Conservation (phyloP, 2,113 vertebrate genomes). For the Melanerpes aurifrons region DNA sequence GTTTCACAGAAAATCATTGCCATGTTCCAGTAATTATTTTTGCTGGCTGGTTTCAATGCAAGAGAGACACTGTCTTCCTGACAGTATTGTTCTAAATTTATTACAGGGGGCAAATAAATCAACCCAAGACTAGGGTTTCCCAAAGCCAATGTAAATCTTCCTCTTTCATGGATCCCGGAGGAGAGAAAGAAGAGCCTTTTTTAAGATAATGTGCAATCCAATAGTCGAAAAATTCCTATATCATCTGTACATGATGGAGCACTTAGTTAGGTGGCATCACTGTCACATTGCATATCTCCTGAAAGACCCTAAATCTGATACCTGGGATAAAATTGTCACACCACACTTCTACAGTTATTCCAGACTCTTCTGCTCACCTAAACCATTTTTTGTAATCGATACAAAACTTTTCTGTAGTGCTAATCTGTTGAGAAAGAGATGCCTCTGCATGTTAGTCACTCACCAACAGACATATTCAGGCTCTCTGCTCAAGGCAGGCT, state of each 20-base stretch:
- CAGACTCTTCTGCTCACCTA: neutral
- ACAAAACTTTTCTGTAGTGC: neutral
- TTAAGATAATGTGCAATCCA: neutral
- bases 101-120: neutral
- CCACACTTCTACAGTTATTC: neutral
- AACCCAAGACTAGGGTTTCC: neutral
- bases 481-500: neutral
- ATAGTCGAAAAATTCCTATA: neutral
- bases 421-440: neutral
- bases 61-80: neutral
- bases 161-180: neutral
- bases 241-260: neutral
- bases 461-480: neutral
- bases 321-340: neutral
- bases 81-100: neutral
- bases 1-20: neutral
- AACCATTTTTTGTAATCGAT: neutral
- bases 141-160: neutral
- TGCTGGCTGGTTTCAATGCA: neutral
- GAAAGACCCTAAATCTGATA: neutral
- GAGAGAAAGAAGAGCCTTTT: neutral
- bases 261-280: neutral
- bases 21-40: neutral
- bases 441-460: neutral
- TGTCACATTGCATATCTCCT: accelerated